These are phyloP conservation scores for Rhinogobio ventralis DNA, from an alignment of 2,797 vertebrate species.

Conservation along the genomic window DNA sequence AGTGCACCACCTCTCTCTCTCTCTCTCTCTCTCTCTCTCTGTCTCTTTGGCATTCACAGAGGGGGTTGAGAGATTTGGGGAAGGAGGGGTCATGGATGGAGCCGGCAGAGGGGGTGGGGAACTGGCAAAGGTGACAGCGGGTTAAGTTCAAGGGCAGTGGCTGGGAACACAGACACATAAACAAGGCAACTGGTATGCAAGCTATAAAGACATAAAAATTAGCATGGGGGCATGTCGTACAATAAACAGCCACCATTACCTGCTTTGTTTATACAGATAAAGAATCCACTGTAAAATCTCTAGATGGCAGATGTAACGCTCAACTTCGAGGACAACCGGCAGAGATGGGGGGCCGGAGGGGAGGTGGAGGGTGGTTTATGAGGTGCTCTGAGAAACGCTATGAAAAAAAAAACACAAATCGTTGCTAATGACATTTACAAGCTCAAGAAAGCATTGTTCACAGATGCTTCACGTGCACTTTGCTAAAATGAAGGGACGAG, in stretches of 20 bases:
- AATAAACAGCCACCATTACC: constrained; percentile 84
- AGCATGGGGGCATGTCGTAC: constrained; percentile 76
- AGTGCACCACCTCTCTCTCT: too few relatives aligned
- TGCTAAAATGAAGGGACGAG: constrained; percentile 44
- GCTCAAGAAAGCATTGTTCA: constrained; percentile 41
- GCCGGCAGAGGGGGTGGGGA: constrained; percentile 19
- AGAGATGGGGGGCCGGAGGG: constrained; percentile 43
- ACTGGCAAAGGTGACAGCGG: constrained; percentile 9
- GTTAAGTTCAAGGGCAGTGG: constrained; percentile 82
- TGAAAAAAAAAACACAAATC: constrained; percentile 38
- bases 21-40: background rate
- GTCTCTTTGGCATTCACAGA: constrained; percentile 57
- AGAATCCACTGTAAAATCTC: constrained; percentile 69
- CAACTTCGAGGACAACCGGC: constrained; percentile 50
- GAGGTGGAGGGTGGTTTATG: constrained; percentile 37
- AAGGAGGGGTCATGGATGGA: constrained; percentile 19
- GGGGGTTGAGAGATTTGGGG: constrained; percentile 68
- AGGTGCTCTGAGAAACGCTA: constrained; percentile 34
- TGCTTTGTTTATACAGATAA: constrained; percentile 81
- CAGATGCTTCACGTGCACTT: constrained; percentile 38
- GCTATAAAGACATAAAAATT: constrained; percentile 82
- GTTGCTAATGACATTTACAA: constrained; percentile 56
- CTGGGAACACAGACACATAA: constrained; percentile 78
- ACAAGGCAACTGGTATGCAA: constrained; percentile 81
- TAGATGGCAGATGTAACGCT: constrained; percentile 55